phyloP scores from a whole-genome alignment of 2,797 vertebrate species.

The Sibirionetta formosa region DNA sequence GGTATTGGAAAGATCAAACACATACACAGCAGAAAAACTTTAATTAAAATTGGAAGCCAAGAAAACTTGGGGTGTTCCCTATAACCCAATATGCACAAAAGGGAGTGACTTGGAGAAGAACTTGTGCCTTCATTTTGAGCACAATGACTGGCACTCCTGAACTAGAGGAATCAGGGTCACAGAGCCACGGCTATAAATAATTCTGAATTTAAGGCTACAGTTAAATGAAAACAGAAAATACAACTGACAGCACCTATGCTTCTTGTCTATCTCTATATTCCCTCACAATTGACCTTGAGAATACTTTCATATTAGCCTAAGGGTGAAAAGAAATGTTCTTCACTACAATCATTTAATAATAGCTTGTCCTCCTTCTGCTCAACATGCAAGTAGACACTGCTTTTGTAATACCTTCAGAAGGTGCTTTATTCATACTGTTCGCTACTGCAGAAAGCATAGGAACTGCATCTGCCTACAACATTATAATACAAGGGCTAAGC shows the following conservation, averaged over 20 bases:
- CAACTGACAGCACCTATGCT: constrained; percentile 53
- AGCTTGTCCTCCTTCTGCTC: constrained; percentile 38
- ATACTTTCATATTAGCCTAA: constrained; percentile 56
- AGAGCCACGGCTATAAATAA: constrained; percentile 26
- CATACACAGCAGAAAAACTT: background rate
- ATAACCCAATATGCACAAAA: background rate
- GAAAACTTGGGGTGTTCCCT: constrained; percentile 8
- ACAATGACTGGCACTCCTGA: background rate
- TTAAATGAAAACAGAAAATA: constrained; percentile 66
- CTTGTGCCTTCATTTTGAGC: background rate
- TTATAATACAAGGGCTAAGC: background rate
- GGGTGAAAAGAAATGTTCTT: constrained; percentile 33
- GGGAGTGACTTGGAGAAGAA: background rate
- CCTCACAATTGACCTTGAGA: constrained; percentile 70
- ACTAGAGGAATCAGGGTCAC: constrained; percentile 32
- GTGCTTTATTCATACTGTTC: background rate
- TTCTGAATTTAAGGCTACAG: constrained; percentile 49
- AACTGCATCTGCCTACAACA: background rate
- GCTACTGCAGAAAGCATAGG: background rate
- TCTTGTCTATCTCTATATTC: constrained; percentile 56
- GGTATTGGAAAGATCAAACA: constrained; percentile 33
- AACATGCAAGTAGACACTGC: constrained; percentile 6
- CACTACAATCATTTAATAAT: constrained; percentile 32
- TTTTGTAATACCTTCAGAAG: constrained; percentile 21
- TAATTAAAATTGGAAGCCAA: constrained; percentile 47